These are phyloP conservation scores for Virgularia gustaviana DNA, from an alignment of 92 coral and sea anemone species.

Conservation along the genomic window DNA sequence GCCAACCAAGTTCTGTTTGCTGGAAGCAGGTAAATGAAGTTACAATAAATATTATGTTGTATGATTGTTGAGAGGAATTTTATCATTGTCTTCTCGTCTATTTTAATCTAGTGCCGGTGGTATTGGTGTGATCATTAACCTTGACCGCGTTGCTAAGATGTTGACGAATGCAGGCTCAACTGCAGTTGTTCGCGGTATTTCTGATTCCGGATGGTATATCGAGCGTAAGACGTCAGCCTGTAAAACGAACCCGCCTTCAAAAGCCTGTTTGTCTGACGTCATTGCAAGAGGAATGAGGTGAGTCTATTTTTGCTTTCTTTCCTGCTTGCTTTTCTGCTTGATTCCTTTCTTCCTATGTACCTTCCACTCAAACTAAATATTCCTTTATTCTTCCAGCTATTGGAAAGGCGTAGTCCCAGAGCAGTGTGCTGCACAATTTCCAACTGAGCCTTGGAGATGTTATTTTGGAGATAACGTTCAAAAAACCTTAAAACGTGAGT, in stretches of 20 bases:
- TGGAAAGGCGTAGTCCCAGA: slow-evolving; percentile 89
- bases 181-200: slow-evolving; percentile 18
- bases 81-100: not conserved
- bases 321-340: not conserved
- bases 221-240: not conserved
- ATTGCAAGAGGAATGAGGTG: slow-evolving; percentile 67
- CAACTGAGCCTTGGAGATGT: slow-evolving; percentile 66
- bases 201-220: slow-evolving; percentile 33
- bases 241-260: slow-evolving; percentile 7
- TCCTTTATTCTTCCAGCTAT: slow-evolving; percentile 51
- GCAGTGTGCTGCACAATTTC: slow-evolving; percentile 58
- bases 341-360: not conserved
- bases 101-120: slow-evolving; percentile 33
- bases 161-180: slow-evolving; percentile 25
- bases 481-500: slow-evolving; percentile 57
- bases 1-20: slow-evolving; percentile 74
- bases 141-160: slow-evolving; percentile 36
- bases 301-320: slow-evolving; percentile 10
- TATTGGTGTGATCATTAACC: slow-evolving; percentile 29
- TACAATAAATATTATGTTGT: not conserved
- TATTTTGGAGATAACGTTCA: slow-evolving; percentile 83
- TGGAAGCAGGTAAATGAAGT: slow-evolving; percentile 78
- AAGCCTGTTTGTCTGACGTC: slow-evolving; percentile 4
- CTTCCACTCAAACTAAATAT: not conserved
- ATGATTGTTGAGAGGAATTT: not conserved